Base-by-base conservation (phyloP, 2,888 invertebrate genomes). In the Drosophila paramelanica region DNA sequence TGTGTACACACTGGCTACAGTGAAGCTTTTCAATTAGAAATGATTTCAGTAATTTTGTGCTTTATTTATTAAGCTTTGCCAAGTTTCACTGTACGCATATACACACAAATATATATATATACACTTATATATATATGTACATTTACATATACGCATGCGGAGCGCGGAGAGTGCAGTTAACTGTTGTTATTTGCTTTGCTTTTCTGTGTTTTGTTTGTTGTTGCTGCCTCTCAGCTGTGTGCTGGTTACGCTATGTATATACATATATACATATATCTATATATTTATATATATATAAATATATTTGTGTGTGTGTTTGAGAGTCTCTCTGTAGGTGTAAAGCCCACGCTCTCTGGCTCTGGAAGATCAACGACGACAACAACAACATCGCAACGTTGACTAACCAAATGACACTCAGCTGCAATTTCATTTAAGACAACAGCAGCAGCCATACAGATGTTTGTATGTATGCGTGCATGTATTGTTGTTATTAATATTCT, bases 371-470 rank as follows among this genome's bases (percentile, higher is more conserved):
- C 72, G 72, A 39, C 69, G 71, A 46, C 60, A 67, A 67, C 45
- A 64, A 65, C 23, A 23, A 23, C 17, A 17, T 17, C 57, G 27
- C 52, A 60, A 17, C 52, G 70, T 75, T 65, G 65, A 68, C 69
- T 70, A 68, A 70, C 58, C 58, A 66, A 66, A 72, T 67, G 55
- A 73, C 57, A 86, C 77, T 83, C 81, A 83, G 84, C 87, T 86
- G 80, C 70, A 86, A 76, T 69, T 67, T 62, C 39, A 49, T 56
- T 57, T 36, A 56, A 68, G 33, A 42, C 52, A 45, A 45, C 13
- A 57, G 7, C 20, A 62, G 27, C 65, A 64, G 50, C 27, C 50
- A 61, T 36, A 56, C 41, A 56, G 38, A 41, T 27, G 25, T 25
- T 49, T 13, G 39, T 4, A 47, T 13, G 39, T 25, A 23, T 3